Percentiles rank a stretch among this genome's conserved stretches.
phyloP scores from a whole-genome alignment of 2,888 invertebrate genomes.

The Blastobasis adustella region DNA sequence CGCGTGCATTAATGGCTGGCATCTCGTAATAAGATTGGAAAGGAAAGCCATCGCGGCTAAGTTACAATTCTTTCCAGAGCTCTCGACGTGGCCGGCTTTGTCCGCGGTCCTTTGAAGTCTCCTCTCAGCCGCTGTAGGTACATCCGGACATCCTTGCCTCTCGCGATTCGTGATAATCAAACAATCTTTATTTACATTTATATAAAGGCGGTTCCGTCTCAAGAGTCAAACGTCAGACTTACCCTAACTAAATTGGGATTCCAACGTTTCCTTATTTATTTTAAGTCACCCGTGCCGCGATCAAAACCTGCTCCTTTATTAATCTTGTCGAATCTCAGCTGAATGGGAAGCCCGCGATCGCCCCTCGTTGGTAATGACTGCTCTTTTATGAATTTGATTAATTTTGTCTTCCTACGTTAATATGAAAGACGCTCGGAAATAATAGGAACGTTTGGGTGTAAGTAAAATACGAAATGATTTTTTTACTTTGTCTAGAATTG shows the following conservation, averaged over 20 bases:
- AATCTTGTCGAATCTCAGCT: no score
- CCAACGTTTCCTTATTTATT: not conserved
- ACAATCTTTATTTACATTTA: constrained; percentile 2
- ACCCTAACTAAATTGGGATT: constrained; percentile 1
- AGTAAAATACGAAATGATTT: no score
- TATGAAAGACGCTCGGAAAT: no score
- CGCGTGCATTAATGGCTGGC: no score
- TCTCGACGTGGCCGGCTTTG: not conserved
- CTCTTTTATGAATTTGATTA: no score
- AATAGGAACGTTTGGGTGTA: no score
- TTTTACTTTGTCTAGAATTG: no score
- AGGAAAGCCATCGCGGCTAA: no score
- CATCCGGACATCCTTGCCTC: not conserved
- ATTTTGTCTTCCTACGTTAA: no score
- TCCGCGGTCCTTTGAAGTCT: not conserved
- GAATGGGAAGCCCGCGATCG: no score
- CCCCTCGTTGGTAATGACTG: no score
- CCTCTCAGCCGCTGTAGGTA: not conserved
- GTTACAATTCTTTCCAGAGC: constrained; percentile 13
- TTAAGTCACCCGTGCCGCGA: not conserved
- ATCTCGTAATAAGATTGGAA: no score
- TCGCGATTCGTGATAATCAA: constrained; percentile 2
- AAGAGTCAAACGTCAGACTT: not conserved
- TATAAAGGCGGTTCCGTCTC: not conserved
- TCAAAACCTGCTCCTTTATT: not conserved